These are phyloP conservation scores for Acanthosepion esculentum DNA, from an alignment of 2,888 invertebrate species.

Conservation along the genomic window DNA sequence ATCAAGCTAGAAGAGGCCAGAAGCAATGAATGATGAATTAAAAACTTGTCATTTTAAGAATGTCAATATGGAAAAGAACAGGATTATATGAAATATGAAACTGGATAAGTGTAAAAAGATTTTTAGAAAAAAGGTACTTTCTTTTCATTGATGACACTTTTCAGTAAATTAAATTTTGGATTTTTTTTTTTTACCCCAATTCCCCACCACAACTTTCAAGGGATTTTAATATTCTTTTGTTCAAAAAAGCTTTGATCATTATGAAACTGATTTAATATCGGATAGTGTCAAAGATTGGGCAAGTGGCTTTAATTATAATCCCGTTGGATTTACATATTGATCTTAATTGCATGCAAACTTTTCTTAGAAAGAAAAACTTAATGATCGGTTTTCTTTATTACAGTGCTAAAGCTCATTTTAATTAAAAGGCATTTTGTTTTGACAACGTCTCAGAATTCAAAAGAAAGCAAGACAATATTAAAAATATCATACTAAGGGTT, in stretches of 20 bases:
- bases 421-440: too few relatives aligned
- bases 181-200: background rate
- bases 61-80: background rate
- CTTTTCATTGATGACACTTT: background rate
- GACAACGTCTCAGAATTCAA: too few relatives aligned
- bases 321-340: background rate
- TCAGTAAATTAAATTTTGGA: background rate
- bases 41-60: slow-evolving; percentile 2
- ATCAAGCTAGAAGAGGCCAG: background rate
- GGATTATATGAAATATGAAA: background rate
- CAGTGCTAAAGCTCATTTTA: too few relatives aligned
- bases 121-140: background rate
- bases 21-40: background rate
- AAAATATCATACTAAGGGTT: too few relatives aligned
- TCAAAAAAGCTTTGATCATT: background rate
- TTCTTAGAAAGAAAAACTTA: background rate
- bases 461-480: too few relatives aligned
- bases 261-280: background rate
- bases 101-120: background rate
- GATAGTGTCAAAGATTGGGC: background rate
- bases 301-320: background rate
- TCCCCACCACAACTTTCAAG: background rate
- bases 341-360: background rate
- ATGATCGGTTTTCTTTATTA: background rate
- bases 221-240: background rate